Conservation (phyloP, 2,797 vertebrate species). For the Smutsia gigantea region DNA sequence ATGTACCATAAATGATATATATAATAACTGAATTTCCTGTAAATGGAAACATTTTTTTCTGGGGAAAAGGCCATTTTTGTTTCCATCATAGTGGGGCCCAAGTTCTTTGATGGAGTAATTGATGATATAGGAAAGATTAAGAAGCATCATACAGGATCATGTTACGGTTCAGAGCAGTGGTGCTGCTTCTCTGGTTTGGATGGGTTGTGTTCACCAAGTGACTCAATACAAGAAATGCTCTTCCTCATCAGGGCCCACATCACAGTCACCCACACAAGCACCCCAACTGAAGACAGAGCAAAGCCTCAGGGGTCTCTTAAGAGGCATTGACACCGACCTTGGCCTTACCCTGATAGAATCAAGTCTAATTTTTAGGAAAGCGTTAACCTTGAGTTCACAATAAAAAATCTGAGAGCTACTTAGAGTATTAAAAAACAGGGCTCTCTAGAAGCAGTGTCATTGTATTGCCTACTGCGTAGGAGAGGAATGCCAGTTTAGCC, state of each 20-base stretch:
- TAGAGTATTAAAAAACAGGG: background rate
- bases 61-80: constrained; percentile 60
- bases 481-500: background rate
- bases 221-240: constrained; percentile 34
- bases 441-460: background rate
- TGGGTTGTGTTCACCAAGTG: constrained; percentile 48
- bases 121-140: constrained; percentile 59
- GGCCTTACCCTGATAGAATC: background rate
- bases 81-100: constrained; percentile 52
- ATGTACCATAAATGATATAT: constrained; percentile 69
- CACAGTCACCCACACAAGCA: constrained; percentile 33
- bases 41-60: constrained; percentile 67
- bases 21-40: constrained; percentile 67
- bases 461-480: background rate
- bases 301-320: constrained; percentile 3
- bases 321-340: background rate
- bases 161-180: constrained; percentile 50
- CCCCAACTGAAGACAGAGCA: background rate
- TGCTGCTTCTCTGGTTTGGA: constrained; percentile 41
- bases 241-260: background rate
- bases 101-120: constrained; percentile 68
- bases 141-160: background rate
- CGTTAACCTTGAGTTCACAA: constrained; percentile 32
- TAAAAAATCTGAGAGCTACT: background rate
- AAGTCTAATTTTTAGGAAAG: constrained; percentile 53